phyloP scores from a whole-genome alignment of 2,113 vertebrate species.

The Stigmatopora argus region DNA sequence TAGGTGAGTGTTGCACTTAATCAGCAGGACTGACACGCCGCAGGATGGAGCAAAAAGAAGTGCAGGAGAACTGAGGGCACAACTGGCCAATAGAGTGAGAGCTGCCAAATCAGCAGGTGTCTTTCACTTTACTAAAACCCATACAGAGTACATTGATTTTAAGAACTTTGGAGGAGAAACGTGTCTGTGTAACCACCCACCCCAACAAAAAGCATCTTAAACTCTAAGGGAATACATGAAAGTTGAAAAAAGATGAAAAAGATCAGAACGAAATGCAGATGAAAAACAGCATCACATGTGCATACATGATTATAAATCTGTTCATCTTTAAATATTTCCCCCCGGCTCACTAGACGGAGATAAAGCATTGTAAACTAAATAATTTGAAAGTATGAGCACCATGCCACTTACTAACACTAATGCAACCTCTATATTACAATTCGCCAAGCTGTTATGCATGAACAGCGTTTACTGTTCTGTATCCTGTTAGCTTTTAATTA shows the following conservation, averaged over 20 bases:
- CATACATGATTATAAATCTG: neutral
- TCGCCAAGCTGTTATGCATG: conserved; percentile 9
- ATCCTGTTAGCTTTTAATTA: conserved; percentile 34
- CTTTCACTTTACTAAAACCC: conserved; percentile 1
- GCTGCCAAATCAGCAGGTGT: neutral
- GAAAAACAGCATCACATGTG: neutral
- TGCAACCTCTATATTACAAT: conserved; percentile 31
- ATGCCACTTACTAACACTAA: conserved; percentile 27
- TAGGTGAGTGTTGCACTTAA: neutral
- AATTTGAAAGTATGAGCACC: conserved; percentile 11
- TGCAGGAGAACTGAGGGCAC: neutral
- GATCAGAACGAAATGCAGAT: conserved; percentile 6
- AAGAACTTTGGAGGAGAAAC: neutral
- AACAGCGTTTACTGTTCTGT: conserved; percentile 27
- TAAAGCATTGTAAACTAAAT: conserved; percentile 18
- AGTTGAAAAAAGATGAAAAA: conserved; percentile 18
- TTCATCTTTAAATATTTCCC: neutral
- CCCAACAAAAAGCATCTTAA: conserved; percentile 13
- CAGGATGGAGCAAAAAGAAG: neutral
- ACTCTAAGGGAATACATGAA: conserved; percentile 25
- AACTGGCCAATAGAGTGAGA: neutral
- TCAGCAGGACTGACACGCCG: neutral
- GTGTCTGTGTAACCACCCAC: no score
- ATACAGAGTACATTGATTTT: neutral
- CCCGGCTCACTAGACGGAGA: conserved; percentile 2